These are phyloP conservation scores for Dolichallabes microphthalmus DNA, from an alignment of 2,113 vertebrate species.

Conservation along the genomic window DNA sequence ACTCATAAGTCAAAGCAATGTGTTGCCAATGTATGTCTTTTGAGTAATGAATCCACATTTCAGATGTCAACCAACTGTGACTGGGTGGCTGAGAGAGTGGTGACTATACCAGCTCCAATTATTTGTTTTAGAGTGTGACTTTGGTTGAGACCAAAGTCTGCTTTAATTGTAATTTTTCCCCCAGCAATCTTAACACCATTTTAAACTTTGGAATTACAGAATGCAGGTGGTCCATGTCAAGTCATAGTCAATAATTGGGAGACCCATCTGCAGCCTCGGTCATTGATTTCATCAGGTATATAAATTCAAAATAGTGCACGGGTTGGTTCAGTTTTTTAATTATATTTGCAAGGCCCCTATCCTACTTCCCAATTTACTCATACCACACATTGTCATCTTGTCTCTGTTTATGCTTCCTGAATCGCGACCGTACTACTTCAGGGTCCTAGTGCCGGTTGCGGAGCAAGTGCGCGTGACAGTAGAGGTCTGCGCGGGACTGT, in stretches of 20 bases:
- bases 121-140: slow-evolving; percentile 52
- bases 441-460: too few species aligned
- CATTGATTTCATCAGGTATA: slow-evolving; percentile 98
- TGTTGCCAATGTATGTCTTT: slow-evolving; percentile 41
- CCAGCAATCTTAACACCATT: slow-evolving; percentile 67
- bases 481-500: too few species aligned
- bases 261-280: slow-evolving; percentile 96
- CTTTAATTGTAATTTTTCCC: slow-evolving; percentile 49
- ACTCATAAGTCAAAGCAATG: slow-evolving; percentile 2
- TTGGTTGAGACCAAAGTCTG: slow-evolving; percentile 50
- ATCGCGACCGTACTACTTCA: too few species aligned
- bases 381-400: background rate
- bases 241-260: slow-evolving; percentile 99
- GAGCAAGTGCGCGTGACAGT: too few species aligned
- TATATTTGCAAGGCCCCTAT: slow-evolving; percentile 28
- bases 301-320: slow-evolving; percentile 45
- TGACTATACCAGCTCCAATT: slow-evolving; percentile 62
- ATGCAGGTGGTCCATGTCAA: slow-evolving; percentile 88
- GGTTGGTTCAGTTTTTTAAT: slow-evolving; percentile 52
- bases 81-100: slow-evolving; percentile 59
- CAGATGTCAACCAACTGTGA: slow-evolving; percentile 65
- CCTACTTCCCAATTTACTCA: background rate
- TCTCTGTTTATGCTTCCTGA: too few species aligned
- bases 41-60: slow-evolving; percentile 69
- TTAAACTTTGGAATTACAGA: slow-evolving; percentile 98